Percentiles rank a stretch among this genome's conserved stretches.
phyloP scores from a whole-genome alignment of 2,888 invertebrate genomes.

The Caenorhabditis plicata region DNA sequence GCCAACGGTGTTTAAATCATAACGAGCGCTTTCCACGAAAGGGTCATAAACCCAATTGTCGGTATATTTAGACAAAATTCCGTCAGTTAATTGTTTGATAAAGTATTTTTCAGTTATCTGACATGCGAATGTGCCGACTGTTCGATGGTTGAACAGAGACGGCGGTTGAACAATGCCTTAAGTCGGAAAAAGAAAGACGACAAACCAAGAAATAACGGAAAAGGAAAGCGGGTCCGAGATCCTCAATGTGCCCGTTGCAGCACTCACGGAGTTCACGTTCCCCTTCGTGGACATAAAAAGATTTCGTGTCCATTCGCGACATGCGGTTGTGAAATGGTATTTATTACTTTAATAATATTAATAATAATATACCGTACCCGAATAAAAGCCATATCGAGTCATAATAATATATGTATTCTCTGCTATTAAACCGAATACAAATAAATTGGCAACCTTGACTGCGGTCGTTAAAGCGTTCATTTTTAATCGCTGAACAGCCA shows the following conservation, averaged over 20 bases:
- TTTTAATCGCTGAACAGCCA: neutral
- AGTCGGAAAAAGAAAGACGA: slow-evolving; percentile 32
- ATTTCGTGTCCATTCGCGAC: slow-evolving; percentile 48
- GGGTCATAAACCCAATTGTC: slow-evolving; percentile 63
- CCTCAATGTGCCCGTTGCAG: slow-evolving; percentile 64
- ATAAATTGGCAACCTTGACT: neutral
- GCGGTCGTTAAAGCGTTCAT: neutral
- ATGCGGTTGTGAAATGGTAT: slow-evolving; percentile 55
- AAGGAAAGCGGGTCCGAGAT: slow-evolving; percentile 43
- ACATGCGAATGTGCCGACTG: slow-evolving; percentile 56
- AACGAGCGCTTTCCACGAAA: slow-evolving; percentile 54
- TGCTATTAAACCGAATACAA: neutral
- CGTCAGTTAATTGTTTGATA: neutral
- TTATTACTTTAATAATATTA: no score
- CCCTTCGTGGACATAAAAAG: slow-evolving; percentile 62
- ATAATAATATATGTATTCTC: no score
- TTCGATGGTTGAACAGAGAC: slow-evolving; percentile 60
- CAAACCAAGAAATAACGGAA: slow-evolving; percentile 1
- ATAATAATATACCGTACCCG: neutral
- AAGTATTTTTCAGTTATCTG: slow-evolving; percentile 41
- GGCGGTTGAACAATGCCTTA: slow-evolving; percentile 60
- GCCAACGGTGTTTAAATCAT: slow-evolving; percentile 64
- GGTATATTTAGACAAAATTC: slow-evolving; percentile 18
- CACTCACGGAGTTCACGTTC: slow-evolving; percentile 57
- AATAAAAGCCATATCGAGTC: no score